These are phyloP conservation scores for Agriotes lineatus DNA, from an alignment of 2,888 invertebrate genomes.

Conservation along the genomic window DNA sequence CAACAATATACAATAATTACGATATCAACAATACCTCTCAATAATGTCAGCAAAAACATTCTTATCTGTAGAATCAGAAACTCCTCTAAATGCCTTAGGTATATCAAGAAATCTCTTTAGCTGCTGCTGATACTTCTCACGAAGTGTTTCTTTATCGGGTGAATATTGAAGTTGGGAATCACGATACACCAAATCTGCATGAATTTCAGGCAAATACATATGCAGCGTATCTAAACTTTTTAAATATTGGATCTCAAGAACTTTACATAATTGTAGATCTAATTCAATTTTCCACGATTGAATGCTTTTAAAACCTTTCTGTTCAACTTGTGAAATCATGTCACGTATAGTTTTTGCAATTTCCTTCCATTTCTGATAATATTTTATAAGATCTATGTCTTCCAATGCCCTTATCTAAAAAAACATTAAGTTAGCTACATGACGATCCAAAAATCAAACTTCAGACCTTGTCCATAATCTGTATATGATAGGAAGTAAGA, in stretches of 20 bases:
- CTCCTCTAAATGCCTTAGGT: constrained; percentile 87
- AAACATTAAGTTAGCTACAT: too few species aligned
- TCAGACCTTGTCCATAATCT: constrained; percentile 73
- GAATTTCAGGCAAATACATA: constrained; percentile 89
- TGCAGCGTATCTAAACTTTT: constrained; percentile 87
- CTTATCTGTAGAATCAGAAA: constrained; percentile 72
- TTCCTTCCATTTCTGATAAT: constrained; percentile 93
- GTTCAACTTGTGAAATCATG: constrained; percentile 79
- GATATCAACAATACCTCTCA: constrained; percentile 66
- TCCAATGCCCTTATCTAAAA: constrained; percentile 71
- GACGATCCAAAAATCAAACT: too few species aligned
- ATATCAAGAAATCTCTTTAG: constrained; percentile 90
- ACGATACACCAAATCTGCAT: constrained; percentile 84
- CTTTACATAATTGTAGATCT: constrained; percentile 94
- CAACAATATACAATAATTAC: not conserved
- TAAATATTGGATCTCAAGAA: constrained; percentile 91
- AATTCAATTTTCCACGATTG: constrained; percentile 94
- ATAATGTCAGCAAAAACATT: constrained; percentile 77
- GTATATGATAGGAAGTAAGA: constrained; percentile 75
- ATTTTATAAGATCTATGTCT: constrained; percentile 87
- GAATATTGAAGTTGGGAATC: constrained; percentile 79
- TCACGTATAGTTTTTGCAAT: constrained; percentile 85
- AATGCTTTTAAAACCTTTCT: constrained; percentile 78
- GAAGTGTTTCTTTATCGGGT: constrained; percentile 89
- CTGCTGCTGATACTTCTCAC: constrained; percentile 90